Evolutionary conservation across 2,113 vertebrate genomes (phyloP).

Genomic region (Ornithorhynchus anatinus): DNA sequence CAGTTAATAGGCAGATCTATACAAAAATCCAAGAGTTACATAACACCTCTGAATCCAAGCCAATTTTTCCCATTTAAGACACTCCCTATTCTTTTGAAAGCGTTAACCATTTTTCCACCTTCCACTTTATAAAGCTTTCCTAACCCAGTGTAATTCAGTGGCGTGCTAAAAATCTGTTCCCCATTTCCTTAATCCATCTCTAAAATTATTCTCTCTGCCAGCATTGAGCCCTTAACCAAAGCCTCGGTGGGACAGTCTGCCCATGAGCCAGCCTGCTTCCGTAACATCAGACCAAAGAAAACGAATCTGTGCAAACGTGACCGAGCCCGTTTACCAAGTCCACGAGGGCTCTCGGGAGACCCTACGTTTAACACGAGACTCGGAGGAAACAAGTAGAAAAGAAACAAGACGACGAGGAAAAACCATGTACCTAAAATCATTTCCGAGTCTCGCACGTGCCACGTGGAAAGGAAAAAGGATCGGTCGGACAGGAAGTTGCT

Average conservation of each 20-base stretch:
- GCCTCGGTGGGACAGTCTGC: not conserved
- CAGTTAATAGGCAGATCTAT: too few relatives aligned
- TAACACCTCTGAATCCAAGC: conserved; percentile 12
- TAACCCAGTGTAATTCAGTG: not conserved
- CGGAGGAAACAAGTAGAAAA: not conserved
- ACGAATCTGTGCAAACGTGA: too few relatives aligned
- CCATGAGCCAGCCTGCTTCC: not conserved
- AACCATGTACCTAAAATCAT: not conserved
- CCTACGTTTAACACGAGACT: not conserved
- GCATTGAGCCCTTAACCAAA: not conserved
- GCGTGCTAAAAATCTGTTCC: not conserved
- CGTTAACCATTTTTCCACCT: not conserved
- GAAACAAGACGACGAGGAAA: not conserved
- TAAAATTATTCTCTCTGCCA: not conserved
- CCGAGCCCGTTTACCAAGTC: too few relatives aligned
- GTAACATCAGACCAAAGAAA: not conserved
- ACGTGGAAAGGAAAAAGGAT: conserved; percentile 2
- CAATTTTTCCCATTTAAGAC: conserved; percentile 21
- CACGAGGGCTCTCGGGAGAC: not conserved
- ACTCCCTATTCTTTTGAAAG: conserved; percentile 1
- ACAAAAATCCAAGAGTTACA: not conserved
- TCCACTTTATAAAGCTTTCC: not conserved
- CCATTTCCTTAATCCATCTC: not conserved
- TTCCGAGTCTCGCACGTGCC: conserved; percentile 8
- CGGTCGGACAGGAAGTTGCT: conserved; percentile 4